Base-by-base conservation (phyloP, 2,113 vertebrate species). In the Hipposideros armiger region DNA sequence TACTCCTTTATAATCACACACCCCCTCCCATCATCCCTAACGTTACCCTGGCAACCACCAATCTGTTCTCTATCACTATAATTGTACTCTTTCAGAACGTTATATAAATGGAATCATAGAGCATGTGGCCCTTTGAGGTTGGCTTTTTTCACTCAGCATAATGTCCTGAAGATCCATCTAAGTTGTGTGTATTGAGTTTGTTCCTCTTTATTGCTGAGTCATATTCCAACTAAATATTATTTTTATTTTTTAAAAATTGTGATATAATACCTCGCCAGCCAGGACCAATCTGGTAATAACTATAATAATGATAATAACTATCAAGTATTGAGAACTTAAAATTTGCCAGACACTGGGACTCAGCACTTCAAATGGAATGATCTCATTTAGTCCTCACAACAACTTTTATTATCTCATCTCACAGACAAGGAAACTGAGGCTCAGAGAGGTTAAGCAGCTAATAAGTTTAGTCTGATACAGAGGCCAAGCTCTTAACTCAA, bases 51-150 rank as follows among this genome's bases (percentile, higher is more conserved):
- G 74, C 87, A 92, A 83, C 45, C 67, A 74, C 19, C 81, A 32
- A 58, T 86, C 52, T 90, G 36, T 64, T 87, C 76, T 96, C 58
- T 40, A 50, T 40, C 24, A 91, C 26, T 80, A 6, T 62, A 70
- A 87, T 72, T 88, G 93, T 62, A 47, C 70, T 67, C 28, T 86
- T 95, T 82, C 15, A 42, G 73, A 77, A 81, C 69, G 58, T 85
- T 72, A 60, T 10, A 50, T 40, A 93, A 87, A 73, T 47, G 20
- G 24, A 78, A 50, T 80, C 64, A 60, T 36, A 58, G 13, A 28
- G 40, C 45, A 60, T 7, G 3, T 86, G 73, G 42, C 58, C 47
- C 17, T 95, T 47, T 60, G n/a, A 90, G 67, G 30, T 0, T 32
- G 36, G 15, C 47, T 60, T 70, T 95, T 85, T 47, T n/a, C 69